phyloP scores from a whole-genome alignment of 2,797 vertebrate genomes.

The Mico argentatus region DNA sequence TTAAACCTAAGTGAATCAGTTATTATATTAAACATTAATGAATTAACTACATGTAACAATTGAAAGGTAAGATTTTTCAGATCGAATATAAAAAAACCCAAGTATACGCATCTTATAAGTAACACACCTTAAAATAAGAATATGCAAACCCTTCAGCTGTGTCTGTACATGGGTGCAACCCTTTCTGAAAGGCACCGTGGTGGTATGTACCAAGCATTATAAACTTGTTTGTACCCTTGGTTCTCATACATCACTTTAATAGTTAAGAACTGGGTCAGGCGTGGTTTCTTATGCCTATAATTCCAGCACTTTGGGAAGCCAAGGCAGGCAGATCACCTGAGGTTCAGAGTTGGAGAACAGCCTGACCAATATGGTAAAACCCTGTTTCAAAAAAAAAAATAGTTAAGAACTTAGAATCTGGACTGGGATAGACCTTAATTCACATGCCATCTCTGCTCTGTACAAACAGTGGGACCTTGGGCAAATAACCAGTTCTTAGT shows the following conservation, averaged over 20 bases:
- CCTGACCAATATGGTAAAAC: not conserved
- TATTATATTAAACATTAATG: constrained; percentile 10
- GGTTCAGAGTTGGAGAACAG: not conserved
- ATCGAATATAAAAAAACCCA: not conserved
- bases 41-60: not conserved
- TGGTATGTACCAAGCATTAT: not conserved
- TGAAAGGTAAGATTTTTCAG: not conserved
- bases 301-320: not conserved
- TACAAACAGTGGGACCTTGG: not conserved
- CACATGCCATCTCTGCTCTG: not conserved
- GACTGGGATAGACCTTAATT: not conserved
- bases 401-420: not conserved
- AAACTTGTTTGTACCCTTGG: not conserved
- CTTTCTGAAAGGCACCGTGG: not conserved
- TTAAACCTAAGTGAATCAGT: constrained; percentile 4
- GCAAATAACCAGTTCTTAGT: not conserved
- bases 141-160: not conserved
- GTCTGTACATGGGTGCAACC: not conserved
- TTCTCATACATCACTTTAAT: not conserved
- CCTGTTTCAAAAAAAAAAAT: not conserved
- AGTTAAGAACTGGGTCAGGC: not conserved
- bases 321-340: not conserved
- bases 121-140: not conserved
- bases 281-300: not conserved
- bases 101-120: not conserved